Evolutionary conservation across 2,888 invertebrate genomes (phyloP).

Genomic region (Rutpela maculata): DNA sequence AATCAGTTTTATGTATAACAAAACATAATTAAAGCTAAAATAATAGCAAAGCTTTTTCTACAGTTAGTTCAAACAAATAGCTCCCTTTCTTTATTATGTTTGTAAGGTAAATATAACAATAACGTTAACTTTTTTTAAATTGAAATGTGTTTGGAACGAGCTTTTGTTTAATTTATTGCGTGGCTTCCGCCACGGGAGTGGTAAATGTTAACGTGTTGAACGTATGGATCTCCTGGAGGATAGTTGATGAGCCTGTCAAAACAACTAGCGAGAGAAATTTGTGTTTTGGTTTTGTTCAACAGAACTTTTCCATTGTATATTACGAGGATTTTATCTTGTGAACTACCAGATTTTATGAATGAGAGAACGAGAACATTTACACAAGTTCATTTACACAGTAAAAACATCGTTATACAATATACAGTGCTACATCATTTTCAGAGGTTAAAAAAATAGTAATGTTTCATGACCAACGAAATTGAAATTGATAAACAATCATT

Average conservation of each 20-base stretch:
- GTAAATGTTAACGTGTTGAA: neutral
- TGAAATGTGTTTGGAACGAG: neutral
- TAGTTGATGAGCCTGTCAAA: neutral
- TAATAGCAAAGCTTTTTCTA: conserved; percentile 2
- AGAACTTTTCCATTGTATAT: neutral
- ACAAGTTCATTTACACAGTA: no score
- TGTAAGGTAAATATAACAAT: conserved; percentile 10
- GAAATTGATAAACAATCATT: no score
- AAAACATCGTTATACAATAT: no score
- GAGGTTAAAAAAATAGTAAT: no score
- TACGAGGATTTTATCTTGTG: no score
- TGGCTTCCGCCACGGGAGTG: neutral
- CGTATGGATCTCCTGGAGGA: neutral
- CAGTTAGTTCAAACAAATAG: conserved; percentile 1
- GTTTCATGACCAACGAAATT: no score
- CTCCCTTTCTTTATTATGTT: neutral
- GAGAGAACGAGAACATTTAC: no score
- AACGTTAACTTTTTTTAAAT: conserved; percentile 1
- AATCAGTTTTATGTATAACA: conserved; percentile 29
- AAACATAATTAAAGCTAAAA: conserved; percentile 25
- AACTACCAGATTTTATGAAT: no score
- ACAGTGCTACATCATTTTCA: no score
- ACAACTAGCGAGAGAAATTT: neutral
- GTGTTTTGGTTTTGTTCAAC: conserved; percentile 1
- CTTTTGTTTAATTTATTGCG: neutral